Percentiles rank a stretch among this genome's conserved stretches.
Evolutionary conservation across 2,888 invertebrate species (phyloP).

Genomic region (Lithophane semibrunnea): DNA sequence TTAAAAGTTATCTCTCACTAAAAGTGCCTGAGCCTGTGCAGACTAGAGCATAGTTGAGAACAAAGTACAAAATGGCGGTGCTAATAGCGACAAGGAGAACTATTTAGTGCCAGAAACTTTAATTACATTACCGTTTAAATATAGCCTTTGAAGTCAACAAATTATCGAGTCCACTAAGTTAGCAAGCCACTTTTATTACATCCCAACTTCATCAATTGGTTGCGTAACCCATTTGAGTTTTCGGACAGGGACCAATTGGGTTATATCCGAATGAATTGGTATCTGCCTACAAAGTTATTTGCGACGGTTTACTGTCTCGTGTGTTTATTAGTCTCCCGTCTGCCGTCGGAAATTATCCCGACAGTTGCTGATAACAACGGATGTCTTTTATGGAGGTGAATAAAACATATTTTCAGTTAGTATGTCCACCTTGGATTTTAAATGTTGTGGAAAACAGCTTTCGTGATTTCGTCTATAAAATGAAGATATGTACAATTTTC

Average conservation of each 20-base stretch:
- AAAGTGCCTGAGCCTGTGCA: conserved; percentile 17
- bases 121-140: conserved; percentile 14
- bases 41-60: conserved; percentile 21
- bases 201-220: conserved; percentile 24
- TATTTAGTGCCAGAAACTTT: conserved; percentile 29
- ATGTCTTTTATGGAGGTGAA: conserved; percentile 33
- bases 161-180: conserved; percentile 17
- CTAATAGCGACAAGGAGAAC: conserved; percentile 26
- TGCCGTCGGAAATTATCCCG: conserved; percentile 37
- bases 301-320: conserved; percentile 47
- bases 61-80: conserved; percentile 23
- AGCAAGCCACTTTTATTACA: conserved; percentile 22
- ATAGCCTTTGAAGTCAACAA: conserved; percentile 25
- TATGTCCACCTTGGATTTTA: not conserved
- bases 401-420: conserved; percentile 21
- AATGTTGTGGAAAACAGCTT: conserved; percentile 4
- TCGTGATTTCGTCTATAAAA: conserved; percentile 9
- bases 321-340: conserved; percentile 45
- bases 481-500: conserved; percentile 12
- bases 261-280: conserved; percentile 35
- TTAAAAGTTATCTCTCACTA: conserved; percentile 41
- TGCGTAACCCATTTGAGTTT: conserved; percentile 37
- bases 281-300: conserved; percentile 36
- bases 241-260: conserved; percentile 51
- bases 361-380: conserved; percentile 26